Conservation (phyloP, 2,888 invertebrate species). For the Mactromeris polynyma region DNA sequence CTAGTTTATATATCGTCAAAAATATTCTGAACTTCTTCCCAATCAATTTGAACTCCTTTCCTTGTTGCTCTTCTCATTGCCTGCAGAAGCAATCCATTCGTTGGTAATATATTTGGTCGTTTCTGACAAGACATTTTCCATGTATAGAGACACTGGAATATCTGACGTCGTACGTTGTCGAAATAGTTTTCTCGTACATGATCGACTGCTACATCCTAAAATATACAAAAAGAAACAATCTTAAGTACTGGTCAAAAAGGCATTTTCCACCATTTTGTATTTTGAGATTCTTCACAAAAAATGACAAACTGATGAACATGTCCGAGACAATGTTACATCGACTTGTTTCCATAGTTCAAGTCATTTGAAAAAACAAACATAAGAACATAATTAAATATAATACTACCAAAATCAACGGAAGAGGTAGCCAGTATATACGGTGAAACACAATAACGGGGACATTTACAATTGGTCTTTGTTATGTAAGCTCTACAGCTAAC, state of each 20-base stretch:
- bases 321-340: not conserved
- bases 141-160: constrained; percentile 29
- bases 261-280: too few species aligned
- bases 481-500: too few species aligned
- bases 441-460: too few species aligned
- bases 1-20: constrained; percentile 19
- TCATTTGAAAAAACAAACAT: not conserved
- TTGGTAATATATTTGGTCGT: not conserved
- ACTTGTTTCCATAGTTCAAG: not conserved
- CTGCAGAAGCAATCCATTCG: constrained; percentile 1
- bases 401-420: not conserved
- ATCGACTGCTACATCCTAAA: not conserved
- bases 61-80: not conserved
- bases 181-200: constrained; percentile 17
- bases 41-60: constrained; percentile 20
- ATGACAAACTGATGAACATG: not conserved
- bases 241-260: not conserved
- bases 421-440: not conserved
- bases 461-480: too few species aligned
- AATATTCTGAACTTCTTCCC: constrained; percentile 25
- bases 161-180: constrained; percentile 24
- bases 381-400: not conserved
- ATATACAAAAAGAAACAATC: not conserved
- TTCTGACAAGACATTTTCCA: constrained; percentile 42
- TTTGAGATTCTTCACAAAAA: not conserved